Percentiles rank a stretch among this genome's conserved stretches.
Evolutionary conservation across 2,797 vertebrate genomes (phyloP).

Genomic region (Loriculus beryllinus): DNA sequence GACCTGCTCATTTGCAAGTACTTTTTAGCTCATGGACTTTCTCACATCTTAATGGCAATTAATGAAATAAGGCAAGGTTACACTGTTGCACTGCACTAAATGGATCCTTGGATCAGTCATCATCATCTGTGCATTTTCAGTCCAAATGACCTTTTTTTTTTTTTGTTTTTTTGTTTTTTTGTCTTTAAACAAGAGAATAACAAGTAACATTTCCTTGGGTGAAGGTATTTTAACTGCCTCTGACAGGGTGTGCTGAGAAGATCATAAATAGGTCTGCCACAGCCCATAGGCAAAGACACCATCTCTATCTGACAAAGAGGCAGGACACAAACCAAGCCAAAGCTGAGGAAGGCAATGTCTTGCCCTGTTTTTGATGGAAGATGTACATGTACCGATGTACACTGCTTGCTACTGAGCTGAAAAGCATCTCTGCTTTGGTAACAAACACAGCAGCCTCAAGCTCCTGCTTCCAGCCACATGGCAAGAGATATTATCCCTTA

Average conservation of each 20-base stretch:
- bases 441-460: fast-evolving
- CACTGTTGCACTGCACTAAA: background rate
- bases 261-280: constrained; percentile 11
- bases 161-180: constrained; percentile 55
- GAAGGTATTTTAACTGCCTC: constrained; percentile 28
- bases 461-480: background rate
- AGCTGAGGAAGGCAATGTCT: background rate
- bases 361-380: background rate
- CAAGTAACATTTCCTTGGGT: background rate
- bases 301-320: background rate
- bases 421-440: background rate
- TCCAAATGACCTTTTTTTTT: constrained; percentile 29
- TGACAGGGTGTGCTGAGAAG: constrained; percentile 21
- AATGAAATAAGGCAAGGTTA: background rate
- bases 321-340: background rate
- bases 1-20: background rate
- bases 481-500: background rate
- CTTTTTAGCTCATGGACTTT: background rate
- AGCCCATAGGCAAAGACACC: background rate
- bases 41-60: background rate
- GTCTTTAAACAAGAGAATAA: constrained; percentile 9
- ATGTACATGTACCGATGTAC: fast-evolving
- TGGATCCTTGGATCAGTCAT: background rate
- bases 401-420: background rate
- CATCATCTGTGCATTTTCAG: background rate